phyloP scores from a whole-genome alignment of 2,113 vertebrate genomes.

The Ptychochromis oligacanthus region DNA sequence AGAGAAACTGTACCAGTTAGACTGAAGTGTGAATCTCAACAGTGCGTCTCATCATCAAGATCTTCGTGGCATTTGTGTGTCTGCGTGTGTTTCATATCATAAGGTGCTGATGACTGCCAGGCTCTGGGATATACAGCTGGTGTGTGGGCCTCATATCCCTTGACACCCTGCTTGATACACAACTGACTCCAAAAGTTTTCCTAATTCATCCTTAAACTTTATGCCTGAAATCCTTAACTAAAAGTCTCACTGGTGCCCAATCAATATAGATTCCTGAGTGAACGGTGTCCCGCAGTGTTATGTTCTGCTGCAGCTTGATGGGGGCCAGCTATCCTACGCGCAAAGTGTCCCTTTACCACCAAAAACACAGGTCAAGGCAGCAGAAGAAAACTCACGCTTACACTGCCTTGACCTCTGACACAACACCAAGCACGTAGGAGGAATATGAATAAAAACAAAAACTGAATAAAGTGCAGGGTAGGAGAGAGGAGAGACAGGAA shows the following conservation, averaged over 20 bases:
- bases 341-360: slow-evolving; percentile 39
- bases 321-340: slow-evolving; percentile 50
- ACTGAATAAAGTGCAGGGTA: not conserved
- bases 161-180: slow-evolving; percentile 28
- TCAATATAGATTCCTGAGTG: slow-evolving; percentile 33
- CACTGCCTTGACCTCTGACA: slow-evolving; percentile 21
- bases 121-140: slow-evolving; percentile 57
- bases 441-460: slow-evolving; percentile 1
- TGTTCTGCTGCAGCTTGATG: slow-evolving; percentile 38
- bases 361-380: slow-evolving; percentile 24
- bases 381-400: slow-evolving; percentile 15
- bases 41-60: slow-evolving; percentile 60
- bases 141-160: slow-evolving; percentile 57
- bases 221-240: slow-evolving; percentile 7
- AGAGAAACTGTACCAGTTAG: slow-evolving; percentile 44
- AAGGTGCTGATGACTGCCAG: slow-evolving; percentile 34
- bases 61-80: slow-evolving; percentile 41
- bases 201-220: slow-evolving; percentile 18
- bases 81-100: slow-evolving; percentile 48
- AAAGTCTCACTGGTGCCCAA: slow-evolving; percentile 9
- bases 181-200: slow-evolving; percentile 34
- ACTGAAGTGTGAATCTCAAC: slow-evolving; percentile 70
- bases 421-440: slow-evolving; percentile 2
- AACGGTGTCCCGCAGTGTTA: slow-evolving; percentile 40
- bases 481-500: not conserved